Percentiles rank a stretch among this genome's conserved stretches.
These are phyloP conservation scores for Drosophila kuntzei DNA, from an alignment of 2,888 invertebrate genomes.

Conservation along the genomic window DNA sequence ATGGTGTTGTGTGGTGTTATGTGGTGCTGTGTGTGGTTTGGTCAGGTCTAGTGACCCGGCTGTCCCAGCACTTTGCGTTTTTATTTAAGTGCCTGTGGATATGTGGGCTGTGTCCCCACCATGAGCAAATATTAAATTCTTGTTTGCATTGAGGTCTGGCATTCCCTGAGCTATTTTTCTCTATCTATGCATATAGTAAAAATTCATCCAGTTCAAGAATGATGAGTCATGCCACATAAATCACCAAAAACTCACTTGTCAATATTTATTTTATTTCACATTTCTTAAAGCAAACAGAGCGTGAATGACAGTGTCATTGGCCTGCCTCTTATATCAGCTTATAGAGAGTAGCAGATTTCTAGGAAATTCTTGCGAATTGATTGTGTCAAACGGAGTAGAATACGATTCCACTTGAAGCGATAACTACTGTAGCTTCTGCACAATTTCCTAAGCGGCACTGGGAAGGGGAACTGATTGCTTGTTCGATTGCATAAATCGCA, in stretches of 20 bases:
- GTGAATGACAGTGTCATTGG: conserved; percentile 44
- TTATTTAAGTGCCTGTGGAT: conserved; percentile 67
- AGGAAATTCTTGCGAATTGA: neutral
- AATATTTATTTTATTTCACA: conserved; percentile 75
- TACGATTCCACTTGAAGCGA: neutral
- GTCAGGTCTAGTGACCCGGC: conserved; percentile 36
- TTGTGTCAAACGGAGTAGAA: neutral
- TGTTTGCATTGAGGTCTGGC: conserved; percentile 69
- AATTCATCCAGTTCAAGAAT: conserved; percentile 47
- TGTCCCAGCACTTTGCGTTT: conserved; percentile 44
- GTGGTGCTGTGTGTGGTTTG: conserved; percentile 7
- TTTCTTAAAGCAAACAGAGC: conserved; percentile 48
- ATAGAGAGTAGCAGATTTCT: neutral
- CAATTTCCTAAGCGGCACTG: conserved; percentile 4
- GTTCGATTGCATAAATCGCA: conserved; percentile 6
- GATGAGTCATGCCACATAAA: conserved; percentile 75
- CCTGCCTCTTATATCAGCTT: conserved; percentile 6
- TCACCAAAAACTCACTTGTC: conserved; percentile 69
- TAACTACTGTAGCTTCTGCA: conserved; percentile 12
- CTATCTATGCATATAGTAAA: conserved; percentile 18
- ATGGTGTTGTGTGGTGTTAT: neutral
- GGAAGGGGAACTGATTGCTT: conserved; percentile 1
- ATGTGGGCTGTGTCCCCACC: conserved; percentile 38
- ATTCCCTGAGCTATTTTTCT: conserved; percentile 3
- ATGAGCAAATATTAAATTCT: conserved; percentile 62